phyloP scores from a whole-genome alignment of 1,140 invertebrate genomes.

The Helicoverpa armigera region DNA sequence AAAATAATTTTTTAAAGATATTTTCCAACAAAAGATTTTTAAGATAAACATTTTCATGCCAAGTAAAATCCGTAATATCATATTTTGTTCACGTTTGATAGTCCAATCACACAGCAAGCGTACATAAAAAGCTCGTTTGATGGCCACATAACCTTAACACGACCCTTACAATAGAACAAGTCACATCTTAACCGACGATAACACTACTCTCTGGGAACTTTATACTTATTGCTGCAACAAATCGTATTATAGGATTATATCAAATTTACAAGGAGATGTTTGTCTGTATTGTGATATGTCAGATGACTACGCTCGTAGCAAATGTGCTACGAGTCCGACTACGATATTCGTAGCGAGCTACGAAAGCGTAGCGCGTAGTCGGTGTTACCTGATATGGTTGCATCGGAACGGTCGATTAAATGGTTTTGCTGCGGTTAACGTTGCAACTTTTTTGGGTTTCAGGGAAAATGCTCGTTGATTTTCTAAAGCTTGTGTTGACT shows the following conservation, averaged over 20 bases:
- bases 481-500: neutral
- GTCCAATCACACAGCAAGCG: conserved; percentile 36
- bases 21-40: neutral
- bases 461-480: neutral
- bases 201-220: conserved; percentile 44
- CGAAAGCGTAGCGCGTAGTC: neutral
- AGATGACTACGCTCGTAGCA: neutral
- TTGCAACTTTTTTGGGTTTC: neutral
- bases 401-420: neutral
- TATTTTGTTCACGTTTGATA: conserved; percentile 6
- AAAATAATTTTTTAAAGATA: neutral
- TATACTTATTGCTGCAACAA: conserved; percentile 48
- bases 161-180: conserved; percentile 40
- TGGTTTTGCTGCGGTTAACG: neutral
- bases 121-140: conserved; percentile 48
- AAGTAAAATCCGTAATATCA: neutral
- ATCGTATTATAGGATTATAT: conserved; percentile 47
- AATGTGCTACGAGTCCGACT: conserved; percentile 11
- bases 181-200: conserved; percentile 40
- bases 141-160: conserved; percentile 24
- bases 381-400: neutral
- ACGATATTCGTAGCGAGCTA: conserved; percentile 17
- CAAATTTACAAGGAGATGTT: conserved; percentile 32
- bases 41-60: neutral
- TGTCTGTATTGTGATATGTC: neutral